Base-by-base conservation (phyloP, 2,888 invertebrate species). In the Neoaliturus tenellus region DNA sequence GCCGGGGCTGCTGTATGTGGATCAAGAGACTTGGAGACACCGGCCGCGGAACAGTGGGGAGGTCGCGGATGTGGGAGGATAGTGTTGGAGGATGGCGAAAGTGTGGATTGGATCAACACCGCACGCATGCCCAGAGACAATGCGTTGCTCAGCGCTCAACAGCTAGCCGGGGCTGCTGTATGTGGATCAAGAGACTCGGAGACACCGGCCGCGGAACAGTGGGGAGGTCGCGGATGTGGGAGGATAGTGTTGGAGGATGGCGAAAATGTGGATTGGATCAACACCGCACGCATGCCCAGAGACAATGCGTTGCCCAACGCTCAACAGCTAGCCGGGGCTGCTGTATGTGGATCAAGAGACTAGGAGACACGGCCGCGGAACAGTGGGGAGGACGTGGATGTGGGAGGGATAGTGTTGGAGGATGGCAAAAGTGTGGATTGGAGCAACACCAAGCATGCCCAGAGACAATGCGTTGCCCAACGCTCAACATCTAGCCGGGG, bases 161-260 rank as follows among this genome's bases (percentile, higher is more conserved):
- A 31, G 28, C 62, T 39, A 39, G 20, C 62, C 20, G 20, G 62
- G 25, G n/a, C n/a, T n/a, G 44, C 10, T 14, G n/a, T 20, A 71
- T 39, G 71, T 71, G 41, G 71, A 71, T 71, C 71, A 71, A 71
- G 71, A n/a, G n/a, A n/a, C n/a, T n/a, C n/a, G n/a, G n/a, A n/a
- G n/a, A n/a, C n/a, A n/a, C n/a, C n/a, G n/a, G n/a, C n/a, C n/a
- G n/a, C n/a, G n/a, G n/a, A n/a, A n/a, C n/a, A n/a, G n/a, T n/a
- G n/a, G n/a, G n/a, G n/a, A n/a, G n/a, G n/a, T n/a, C 28, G 62
- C 62, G 62, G 62, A 62, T 62, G 25, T 62, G 31, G 28, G 28
- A 28, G 62, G 28, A 31, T n/a, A n/a, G n/a, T n/a, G n/a, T n/a
- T n/a, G n/a, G n/a, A n/a, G n/a, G n/a, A n/a, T 25, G 6, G 62